These are phyloP conservation scores for Leptatherina wallacei DNA, from an alignment of 2,797 vertebrate genomes.

Conservation along the genomic window DNA sequence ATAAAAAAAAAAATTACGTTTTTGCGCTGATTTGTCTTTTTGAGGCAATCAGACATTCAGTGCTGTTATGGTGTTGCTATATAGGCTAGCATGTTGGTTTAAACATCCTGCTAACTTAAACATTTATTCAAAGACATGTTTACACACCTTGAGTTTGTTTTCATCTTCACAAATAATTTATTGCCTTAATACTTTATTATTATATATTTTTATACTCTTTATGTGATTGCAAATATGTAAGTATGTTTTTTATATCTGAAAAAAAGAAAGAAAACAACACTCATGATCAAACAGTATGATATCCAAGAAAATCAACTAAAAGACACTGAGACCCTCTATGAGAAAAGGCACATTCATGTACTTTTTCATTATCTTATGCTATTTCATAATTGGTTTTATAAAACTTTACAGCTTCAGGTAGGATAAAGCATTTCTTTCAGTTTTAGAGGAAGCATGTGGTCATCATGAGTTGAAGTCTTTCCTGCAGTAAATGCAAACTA, in stretches of 20 bases:
- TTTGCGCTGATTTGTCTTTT: no score
- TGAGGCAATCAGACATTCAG: not conserved
- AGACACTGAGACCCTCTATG: not conserved
- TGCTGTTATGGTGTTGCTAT: not conserved
- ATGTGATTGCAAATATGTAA: not conserved
- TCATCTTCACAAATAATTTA: not conserved
- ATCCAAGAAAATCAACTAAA: not conserved
- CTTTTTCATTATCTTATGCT: no score
- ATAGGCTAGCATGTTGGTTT: not conserved
- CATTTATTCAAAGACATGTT: not conserved
- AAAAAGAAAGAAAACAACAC: not conserved
- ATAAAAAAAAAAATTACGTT: no score
- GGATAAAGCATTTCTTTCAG: constrained; percentile 14
- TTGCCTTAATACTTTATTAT: not conserved
- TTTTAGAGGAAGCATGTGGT: not conserved
- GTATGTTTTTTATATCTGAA: not conserved
- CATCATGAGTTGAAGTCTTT: constrained; percentile 11
- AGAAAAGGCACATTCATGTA: not conserved
- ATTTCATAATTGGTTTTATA: not conserved
- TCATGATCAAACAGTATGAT: not conserved
- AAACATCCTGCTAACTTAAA: not conserved
- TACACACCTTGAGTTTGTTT: not conserved
- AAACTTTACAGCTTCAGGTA: not conserved
- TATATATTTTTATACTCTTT: not conserved
- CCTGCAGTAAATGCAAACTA: constrained; percentile 1